A percentile compares a stretch with the other conserved stretches of the same genome.
phyloP scores from a whole-genome alignment of 2,113 vertebrate species.

The Andinoacara biseriatus region DNA sequence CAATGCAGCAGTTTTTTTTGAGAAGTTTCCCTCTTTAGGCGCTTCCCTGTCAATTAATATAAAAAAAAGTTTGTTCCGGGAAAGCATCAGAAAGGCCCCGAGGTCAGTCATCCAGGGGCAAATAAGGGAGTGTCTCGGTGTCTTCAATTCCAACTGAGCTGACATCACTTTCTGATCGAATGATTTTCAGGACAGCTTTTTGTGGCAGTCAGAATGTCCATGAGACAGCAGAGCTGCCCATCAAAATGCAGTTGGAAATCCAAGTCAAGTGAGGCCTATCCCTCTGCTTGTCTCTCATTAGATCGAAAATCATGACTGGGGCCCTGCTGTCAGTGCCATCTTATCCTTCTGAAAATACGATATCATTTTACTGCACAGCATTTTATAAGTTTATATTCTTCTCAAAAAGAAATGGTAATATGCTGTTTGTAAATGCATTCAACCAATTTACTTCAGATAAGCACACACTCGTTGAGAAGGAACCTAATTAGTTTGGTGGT shows the following conservation, averaged over 20 bases:
- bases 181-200: constrained; percentile 12
- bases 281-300: constrained; percentile 42
- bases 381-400: neutral
- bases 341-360: too few relatives aligned
- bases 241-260: neutral
- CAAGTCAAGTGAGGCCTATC: constrained; percentile 15
- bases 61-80: neutral
- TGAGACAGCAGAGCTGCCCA: constrained; percentile 4
- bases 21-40: neutral
- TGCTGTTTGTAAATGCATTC: neutral
- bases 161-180: constrained; percentile 37
- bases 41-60: neutral
- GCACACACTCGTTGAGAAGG: neutral
- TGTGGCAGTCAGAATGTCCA: constrained; percentile 23
- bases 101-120: constrained; percentile 32
- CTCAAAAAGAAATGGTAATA: neutral
- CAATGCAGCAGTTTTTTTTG: neutral
- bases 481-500: neutral
- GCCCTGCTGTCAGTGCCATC: neutral
- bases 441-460: neutral
- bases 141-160: constrained; percentile 27
- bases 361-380: neutral
- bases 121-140: constrained; percentile 28
- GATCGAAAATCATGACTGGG: constrained; percentile 11
- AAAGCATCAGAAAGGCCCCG: constrained; percentile 5